A percentile compares a stretch with the other conserved stretches of the same genome.
phyloP scores from a whole-genome alignment of 2,113 vertebrate genomes.

The Globicephala melas region DNA sequence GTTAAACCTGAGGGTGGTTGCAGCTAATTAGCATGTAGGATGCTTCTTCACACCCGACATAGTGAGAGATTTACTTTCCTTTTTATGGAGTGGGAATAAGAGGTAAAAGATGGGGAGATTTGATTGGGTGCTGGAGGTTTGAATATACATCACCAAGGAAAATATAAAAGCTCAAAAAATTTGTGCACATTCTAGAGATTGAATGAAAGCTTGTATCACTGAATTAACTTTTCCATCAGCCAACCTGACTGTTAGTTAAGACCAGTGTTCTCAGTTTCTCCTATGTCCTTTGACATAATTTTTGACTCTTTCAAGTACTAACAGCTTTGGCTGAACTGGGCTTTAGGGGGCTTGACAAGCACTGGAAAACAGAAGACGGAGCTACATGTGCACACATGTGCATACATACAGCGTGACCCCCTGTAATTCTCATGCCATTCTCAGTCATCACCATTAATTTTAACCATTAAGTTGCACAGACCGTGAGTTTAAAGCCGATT shows the following conservation, averaged over 20 bases:
- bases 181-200: conserved; percentile 56
- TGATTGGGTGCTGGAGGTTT: conserved; percentile 51
- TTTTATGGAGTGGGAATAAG: background rate
- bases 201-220: conserved; percentile 76
- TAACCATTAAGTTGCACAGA: background rate
- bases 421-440: conserved; percentile 44
- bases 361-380: conserved; percentile 60
- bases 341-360: conserved; percentile 74
- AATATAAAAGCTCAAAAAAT: conserved; percentile 53
- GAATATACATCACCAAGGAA: conserved; percentile 36
- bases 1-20: background rate
- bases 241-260: conserved; percentile 43
- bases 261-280: conserved; percentile 62
- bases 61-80: conserved; percentile 56
- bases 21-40: conserved; percentile 59
- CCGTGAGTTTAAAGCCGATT: background rate
- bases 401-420: conserved; percentile 59
- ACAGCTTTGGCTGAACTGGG: conserved; percentile 71
- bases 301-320: conserved; percentile 69
- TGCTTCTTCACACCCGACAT: conserved; percentile 41
- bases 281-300: conserved; percentile 72
- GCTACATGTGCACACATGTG: background rate
- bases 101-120: conserved; percentile 29
- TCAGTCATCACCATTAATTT: conserved; percentile 51
- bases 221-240: conserved; percentile 80